phyloP scores from a whole-genome alignment of 2,113 vertebrate species.

The Oncorhynchus clarkii region DNA sequence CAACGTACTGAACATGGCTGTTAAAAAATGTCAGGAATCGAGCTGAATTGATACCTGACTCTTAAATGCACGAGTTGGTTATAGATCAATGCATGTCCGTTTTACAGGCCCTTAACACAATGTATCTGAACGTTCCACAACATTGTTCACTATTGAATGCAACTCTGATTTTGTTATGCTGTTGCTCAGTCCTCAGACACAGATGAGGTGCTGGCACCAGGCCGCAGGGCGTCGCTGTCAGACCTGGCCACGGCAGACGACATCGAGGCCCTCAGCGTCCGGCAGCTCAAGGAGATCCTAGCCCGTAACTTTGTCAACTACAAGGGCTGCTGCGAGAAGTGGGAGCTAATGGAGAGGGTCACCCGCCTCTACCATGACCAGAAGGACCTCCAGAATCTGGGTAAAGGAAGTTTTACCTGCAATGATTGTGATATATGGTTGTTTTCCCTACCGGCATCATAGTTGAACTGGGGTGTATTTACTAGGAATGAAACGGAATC shows the following conservation, averaged over 20 bases:
- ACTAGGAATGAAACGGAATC: neutral
- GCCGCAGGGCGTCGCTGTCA: conserved; percentile 87
- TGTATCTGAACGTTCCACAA: no score
- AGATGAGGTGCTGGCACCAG: conserved; percentile 77
- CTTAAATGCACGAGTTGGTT: no score
- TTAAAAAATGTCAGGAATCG: no score
- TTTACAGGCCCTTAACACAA: no score
- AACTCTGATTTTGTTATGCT: no score
- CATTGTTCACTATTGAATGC: no score
- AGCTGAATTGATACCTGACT: no score
- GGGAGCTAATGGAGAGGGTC: conserved; percentile 96
- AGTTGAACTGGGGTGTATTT: neutral
- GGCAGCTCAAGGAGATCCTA: conserved; percentile 95
- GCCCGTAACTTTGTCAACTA: conserved; percentile 96
- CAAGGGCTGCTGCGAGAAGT: conserved; percentile 98
- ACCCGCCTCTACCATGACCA: conserved; percentile 86
- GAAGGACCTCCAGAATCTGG: conserved; percentile 80
- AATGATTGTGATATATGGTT: no score
- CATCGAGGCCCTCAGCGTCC: conserved; percentile 85
- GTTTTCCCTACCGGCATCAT: no score
- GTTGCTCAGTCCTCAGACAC: conserved; percentile 76
- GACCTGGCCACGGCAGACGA: conserved; percentile 81
- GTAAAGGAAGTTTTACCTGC: conserved; percentile 50
- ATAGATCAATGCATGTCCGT: no score
- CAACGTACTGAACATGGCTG: no score